Base-by-base conservation (phyloP, 2,888 invertebrate genomes). In the Parascotia fuliginaria region DNA sequence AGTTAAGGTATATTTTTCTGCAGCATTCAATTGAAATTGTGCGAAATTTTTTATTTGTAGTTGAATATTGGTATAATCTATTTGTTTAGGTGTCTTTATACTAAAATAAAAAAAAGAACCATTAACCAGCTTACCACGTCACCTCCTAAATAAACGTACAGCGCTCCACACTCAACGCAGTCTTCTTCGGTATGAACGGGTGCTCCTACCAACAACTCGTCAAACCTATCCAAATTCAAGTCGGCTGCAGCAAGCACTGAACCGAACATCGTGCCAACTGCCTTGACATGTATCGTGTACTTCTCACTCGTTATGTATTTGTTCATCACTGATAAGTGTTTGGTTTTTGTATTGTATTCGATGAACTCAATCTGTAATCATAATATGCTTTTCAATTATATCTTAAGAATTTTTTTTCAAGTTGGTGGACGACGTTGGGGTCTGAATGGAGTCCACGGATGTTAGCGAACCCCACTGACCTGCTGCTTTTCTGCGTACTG, bases 141-240 rank as follows among this genome's bases (percentile, higher is more conserved):
- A 19, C 65, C 67, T 12, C 65, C 60, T 12, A 27, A 12, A 27
- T 68, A 68, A 31, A 66, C 36, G 24, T 68, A 45, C 13, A 66
- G 9, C 9, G 66, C 65, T 1, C 66, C 66, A n/a, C 69, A 65
- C 4, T 66, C 66, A 1, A 44, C 34, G 9, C 47, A 53, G 0
- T 58, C 53, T 0, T 64, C 48, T 0, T 53, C 57, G 14, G 61
- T 43, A 5, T 48, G 27, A 13, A 54, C 24, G 3, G 66, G 69
- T 1, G 61, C 66, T 4, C 51, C 65, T 6, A 58, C 55, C 28
- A 66, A n/a, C 0, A 66, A 41, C 9, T 66, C 66, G 0, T 51
- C 49, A 0, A 19, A 11, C 4, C 38, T 48, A 43, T 66, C 66
- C n/a, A 46, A 28, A 36, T 52, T 55, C 15, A 66, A 45, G 6